Conservation (phyloP, 2,888 invertebrate species). For the Euproctis similis region DNA sequence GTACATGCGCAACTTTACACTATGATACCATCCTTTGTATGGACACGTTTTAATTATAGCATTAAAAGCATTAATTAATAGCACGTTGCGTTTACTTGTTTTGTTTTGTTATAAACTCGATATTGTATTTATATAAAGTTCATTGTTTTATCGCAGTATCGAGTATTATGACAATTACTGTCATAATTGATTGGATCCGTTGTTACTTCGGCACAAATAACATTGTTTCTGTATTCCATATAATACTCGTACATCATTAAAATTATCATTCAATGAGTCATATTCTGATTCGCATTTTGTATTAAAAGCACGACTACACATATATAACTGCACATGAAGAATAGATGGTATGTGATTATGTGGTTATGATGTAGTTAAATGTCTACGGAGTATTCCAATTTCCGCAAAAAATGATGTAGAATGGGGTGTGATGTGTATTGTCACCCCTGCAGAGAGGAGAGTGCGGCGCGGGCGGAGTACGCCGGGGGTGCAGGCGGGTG, state of each 20-base stretch:
- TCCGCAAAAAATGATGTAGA: constrained; percentile 58
- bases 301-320: background rate
- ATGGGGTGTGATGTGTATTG: constrained; percentile 41
- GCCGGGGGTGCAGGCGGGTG: constrained; percentile 29
- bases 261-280: constrained; percentile 14
- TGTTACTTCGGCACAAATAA: no score
- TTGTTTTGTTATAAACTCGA: constrained; percentile 22
- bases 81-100: constrained; percentile 16
- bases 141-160: constrained; percentile 37
- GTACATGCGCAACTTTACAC: no score
- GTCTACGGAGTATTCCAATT: constrained; percentile 56
- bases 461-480: constrained; percentile 22
- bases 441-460: constrained; percentile 56
- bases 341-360: no score
- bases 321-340: background rate
- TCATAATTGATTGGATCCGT: constrained; percentile 28
- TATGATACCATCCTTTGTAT: constrained; percentile 33
- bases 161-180: constrained; percentile 28
- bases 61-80: constrained; percentile 15
- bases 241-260: constrained; percentile 12
- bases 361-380: constrained; percentile 30
- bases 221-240: background rate
- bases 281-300: background rate
- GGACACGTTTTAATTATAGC: constrained; percentile 15
- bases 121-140: constrained; percentile 22